Base-by-base conservation (phyloP, 2,888 invertebrate species). In the Meteorus colon region DNA sequence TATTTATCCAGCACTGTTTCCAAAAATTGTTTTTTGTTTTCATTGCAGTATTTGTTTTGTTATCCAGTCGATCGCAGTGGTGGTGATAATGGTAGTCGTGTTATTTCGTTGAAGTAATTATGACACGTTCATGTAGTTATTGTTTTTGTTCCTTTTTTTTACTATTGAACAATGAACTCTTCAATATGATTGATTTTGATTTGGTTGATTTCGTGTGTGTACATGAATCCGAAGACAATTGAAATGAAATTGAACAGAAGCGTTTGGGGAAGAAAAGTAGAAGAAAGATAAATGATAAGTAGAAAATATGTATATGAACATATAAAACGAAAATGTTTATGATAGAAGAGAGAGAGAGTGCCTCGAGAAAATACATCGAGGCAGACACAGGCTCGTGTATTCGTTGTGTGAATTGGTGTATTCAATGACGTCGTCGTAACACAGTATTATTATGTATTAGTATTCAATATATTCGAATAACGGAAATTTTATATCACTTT, bases 401-500 rank as follows among this genome's bases (percentile, higher is more conserved):
- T 68, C 55, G 55, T 68, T 68, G 68, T 68, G 68, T 68, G 51
- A 19, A 68, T 68, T 68, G 68, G 27, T 68, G 51, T 68, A 68
- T 68, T 68, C 68, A 68, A 68, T 68, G 68, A 62, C 66, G 41
- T 45, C 66, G n/a, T 31, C 48, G 51, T 48, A 16, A 79, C 71
- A 66, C 70, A 74, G 73, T 76, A 59, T 55, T 67, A 24, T 24
- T 48, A 48, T 73, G 29, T 73, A 73, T 48, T 48, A 63, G 72
- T 63, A 63, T 72, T 45, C 29, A 34, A 24, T 48, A 62, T 63
- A 63, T 31, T 72, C 31, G 45, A 24, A 48, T 51, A 68, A 68
- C 29, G 68, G 48, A 29, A 10, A 29, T 41, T 31, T 62, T 14
- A 55, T 55, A 55, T 55, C 27, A 16, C 41, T 62, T 19, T 55